phyloP scores from a whole-genome alignment of 2,797 vertebrate species.

The Gephyroberyx darwinii region DNA sequence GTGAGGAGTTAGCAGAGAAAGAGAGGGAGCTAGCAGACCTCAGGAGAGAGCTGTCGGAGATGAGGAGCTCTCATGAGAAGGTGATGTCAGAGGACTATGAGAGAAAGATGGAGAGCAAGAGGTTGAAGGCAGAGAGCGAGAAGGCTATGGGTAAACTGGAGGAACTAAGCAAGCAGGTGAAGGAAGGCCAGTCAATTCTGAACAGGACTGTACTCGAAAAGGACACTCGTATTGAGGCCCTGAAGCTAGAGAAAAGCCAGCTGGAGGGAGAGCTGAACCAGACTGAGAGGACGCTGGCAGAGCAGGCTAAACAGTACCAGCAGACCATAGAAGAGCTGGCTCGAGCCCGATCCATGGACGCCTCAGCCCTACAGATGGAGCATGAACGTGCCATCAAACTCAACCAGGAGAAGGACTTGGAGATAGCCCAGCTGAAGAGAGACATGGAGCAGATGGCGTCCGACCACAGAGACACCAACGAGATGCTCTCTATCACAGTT shows the following conservation, averaged over 20 bases:
- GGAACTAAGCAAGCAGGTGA: slow-evolving; percentile 80
- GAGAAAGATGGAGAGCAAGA: slow-evolving; percentile 86
- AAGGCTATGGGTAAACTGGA: slow-evolving; percentile 62
- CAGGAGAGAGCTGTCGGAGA: slow-evolving; percentile 80
- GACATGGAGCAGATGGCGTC: slow-evolving; percentile 84
- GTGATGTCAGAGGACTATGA: slow-evolving; percentile 84
- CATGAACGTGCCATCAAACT: slow-evolving; percentile 85
- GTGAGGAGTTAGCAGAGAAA: slow-evolving; percentile 72
- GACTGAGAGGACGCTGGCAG: slow-evolving; percentile 79
- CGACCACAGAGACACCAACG: slow-evolving; percentile 89
- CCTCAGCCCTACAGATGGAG: slow-evolving; percentile 85
- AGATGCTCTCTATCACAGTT: slow-evolving; percentile 89
- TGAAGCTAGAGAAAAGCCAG: slow-evolving; percentile 87
- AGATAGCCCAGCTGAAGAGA: slow-evolving; percentile 85
- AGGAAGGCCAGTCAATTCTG: slow-evolving; percentile 77
- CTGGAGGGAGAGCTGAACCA: slow-evolving; percentile 85
- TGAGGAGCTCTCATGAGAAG: slow-evolving; percentile 80
- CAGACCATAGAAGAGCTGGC: slow-evolving; percentile 87
- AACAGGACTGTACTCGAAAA: slow-evolving; percentile 85
- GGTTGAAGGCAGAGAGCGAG: slow-evolving; percentile 72
- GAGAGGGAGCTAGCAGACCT: slow-evolving; percentile 83
- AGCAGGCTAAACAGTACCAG: slow-evolving; percentile 86
- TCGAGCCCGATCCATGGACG: slow-evolving; percentile 81
- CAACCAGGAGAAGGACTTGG: slow-evolving; percentile 89
- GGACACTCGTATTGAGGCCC: slow-evolving; percentile 85